Percentiles rank a stretch among this genome's conserved stretches.
phyloP scores from a whole-genome alignment of 2,797 vertebrate species.

The Siniperca scherzeri region DNA sequence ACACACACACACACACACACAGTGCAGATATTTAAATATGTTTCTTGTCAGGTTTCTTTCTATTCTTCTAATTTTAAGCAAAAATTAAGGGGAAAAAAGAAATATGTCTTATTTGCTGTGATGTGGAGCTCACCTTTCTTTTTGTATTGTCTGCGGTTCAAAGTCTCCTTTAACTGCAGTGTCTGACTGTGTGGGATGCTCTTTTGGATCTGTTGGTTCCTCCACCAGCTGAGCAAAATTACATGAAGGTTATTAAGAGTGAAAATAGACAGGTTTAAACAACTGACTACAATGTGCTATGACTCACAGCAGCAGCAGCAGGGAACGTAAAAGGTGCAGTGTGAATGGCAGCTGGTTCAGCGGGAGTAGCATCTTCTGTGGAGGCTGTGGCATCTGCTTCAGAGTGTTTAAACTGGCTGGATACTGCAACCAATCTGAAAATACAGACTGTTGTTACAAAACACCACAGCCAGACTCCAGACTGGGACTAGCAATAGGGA shows the following conservation, averaged over 20 bases:
- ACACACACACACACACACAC: neutral
- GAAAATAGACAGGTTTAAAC: conserved; percentile 18
- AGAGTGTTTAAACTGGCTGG: conserved; percentile 45
- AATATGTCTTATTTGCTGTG: neutral
- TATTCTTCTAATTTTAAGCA: neutral
- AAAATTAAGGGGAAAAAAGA: neutral
- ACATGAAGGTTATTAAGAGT: neutral
- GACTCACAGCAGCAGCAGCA: conserved; percentile 68
- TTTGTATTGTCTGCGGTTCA: conserved; percentile 35
- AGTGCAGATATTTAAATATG: neutral
- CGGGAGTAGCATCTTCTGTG: conserved; percentile 16
- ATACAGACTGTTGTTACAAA: conserved; percentile 42
- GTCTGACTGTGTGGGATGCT: conserved; percentile 29
- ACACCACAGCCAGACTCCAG: neutral
- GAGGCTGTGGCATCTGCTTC: conserved; percentile 11
- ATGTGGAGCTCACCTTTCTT: conserved; percentile 67
- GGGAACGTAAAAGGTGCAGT: conserved; percentile 26
- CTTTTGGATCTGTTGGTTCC: conserved; percentile 36
- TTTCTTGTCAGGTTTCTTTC: neutral
- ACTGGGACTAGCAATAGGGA: neutral
- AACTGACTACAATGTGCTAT: neutral
- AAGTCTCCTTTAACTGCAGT: conserved; percentile 31
- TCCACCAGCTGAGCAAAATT: conserved; percentile 51
- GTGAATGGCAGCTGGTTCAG: conserved; percentile 40
- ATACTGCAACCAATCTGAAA: conserved; percentile 50